Evolutionary conservation across 2,888 invertebrate species (phyloP), one percentile per base, ranked within the genome.

Genomic region (Podotricha telesiphe): DNA sequence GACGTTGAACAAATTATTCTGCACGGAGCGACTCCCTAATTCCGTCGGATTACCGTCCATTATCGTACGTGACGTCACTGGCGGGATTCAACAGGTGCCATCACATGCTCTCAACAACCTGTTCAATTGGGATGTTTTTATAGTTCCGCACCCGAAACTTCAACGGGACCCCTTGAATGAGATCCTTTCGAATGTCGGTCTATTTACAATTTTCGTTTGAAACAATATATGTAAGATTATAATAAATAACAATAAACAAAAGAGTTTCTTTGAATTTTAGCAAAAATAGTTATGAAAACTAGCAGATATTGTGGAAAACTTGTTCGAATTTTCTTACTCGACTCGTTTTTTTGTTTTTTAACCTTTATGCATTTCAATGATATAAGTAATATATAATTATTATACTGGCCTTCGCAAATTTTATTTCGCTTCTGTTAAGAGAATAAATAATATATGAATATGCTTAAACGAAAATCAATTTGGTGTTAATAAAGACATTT

Each of bases 31-130:
- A 58, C 72, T 73, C 62, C 66, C 73, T 47, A 68, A 84, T 79
- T 69, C 76, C 69, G 84, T 70, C 82, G 86, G 81, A 77, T 82
- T 86, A 76, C 76, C 78, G 74, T 77, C 81, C 82, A 83, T 82
- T 80, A 81, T 83, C 82, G 79, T 74, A 76, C 77, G 79, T 91
- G 90, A 91, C 91, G 91, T 91, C 89, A 91, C 76, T 77, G 82
- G 83, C 84, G 86, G 85, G 82, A 84, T 80, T 86, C 89, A 85
- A 87, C 90, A 91, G 88, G 89, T 89, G 89, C 80, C 78, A 80
- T 78, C 76, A 78, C 76, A 79, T 79, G 75, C 78, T 80, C 80
- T 78, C 80, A 79, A 80, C 82, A 85, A 84, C 82, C 82, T 79
- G 51, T 51, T 28, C 59, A 51, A 61, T 28, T 59, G 59, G 59